phyloP scores from a whole-genome alignment of 2,888 invertebrate species.

The Acanthoscelides obtectus region DNA sequence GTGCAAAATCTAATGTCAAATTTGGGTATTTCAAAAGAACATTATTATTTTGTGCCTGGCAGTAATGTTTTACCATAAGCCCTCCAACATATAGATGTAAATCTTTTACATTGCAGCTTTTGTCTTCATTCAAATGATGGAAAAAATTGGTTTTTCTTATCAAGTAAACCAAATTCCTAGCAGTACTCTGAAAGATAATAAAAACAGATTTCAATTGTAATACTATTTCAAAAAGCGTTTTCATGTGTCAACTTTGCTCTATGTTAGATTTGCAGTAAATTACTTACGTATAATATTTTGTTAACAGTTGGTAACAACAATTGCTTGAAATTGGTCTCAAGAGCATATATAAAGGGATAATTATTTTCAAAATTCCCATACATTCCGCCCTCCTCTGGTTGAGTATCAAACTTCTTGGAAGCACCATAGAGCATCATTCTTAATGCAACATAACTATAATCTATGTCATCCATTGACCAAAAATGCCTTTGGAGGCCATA shows the following conservation, averaged over 20 bases:
- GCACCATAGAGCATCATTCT: conserved; percentile 31
- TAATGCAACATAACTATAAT: conserved; percentile 28
- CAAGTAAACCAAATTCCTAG: conserved; percentile 25
- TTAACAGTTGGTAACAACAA: conserved; percentile 18
- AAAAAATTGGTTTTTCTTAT: conserved; percentile 27
- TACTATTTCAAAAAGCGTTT: too few relatives aligned
- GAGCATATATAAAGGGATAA: conserved; percentile 23
- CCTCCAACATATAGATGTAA: conserved; percentile 28
- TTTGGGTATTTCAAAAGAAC: conserved; percentile 23
- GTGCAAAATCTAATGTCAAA: conserved; percentile 15
- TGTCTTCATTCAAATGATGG: conserved; percentile 11
- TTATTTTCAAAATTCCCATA: conserved; percentile 22
- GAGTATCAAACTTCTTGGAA: conserved; percentile 18
- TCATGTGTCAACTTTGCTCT: too few relatives aligned
- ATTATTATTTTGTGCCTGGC: conserved; percentile 27
- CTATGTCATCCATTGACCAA: conserved; percentile 27
- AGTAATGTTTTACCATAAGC: conserved; percentile 28
- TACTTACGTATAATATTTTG: conserved; percentile 26
- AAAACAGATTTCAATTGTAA: background rate
- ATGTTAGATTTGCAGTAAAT: background rate
- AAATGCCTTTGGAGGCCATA: conserved; percentile 31
- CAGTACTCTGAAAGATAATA: conserved; percentile 22
- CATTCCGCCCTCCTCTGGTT: conserved; percentile 9
- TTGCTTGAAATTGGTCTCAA: conserved; percentile 23
- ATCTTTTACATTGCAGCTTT: conserved; percentile 12